Evolutionary conservation across 2,797 vertebrate genomes (phyloP).

Genomic region (Karalla daura): DNA sequence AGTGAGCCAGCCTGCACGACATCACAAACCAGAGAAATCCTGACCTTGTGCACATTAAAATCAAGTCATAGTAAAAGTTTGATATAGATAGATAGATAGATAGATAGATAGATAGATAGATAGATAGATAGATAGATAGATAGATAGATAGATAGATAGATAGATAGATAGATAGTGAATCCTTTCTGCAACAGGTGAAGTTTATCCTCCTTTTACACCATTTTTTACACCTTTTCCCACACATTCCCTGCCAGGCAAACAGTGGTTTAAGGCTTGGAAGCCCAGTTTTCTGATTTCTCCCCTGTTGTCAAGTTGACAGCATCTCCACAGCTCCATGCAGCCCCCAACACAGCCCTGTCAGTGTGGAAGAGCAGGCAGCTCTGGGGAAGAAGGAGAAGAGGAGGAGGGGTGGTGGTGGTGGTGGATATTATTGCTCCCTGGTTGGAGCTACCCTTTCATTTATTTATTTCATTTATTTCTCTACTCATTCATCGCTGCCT

Average conservation of each 20-base stretch:
- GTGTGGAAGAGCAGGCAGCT: constrained; percentile 40
- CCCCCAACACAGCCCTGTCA: constrained; percentile 31
- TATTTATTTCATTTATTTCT: not conserved
- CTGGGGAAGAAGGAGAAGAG: constrained; percentile 50
- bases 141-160: not conserved
- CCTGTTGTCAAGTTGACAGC: constrained; percentile 52
- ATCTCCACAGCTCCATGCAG: constrained; percentile 31
- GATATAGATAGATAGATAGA: not conserved
- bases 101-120: constrained; percentile 9
- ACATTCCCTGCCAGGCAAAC: too few relatives aligned
- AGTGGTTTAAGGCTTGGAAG: too few relatives aligned
- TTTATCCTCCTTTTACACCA: too few relatives aligned
- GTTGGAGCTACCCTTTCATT: constrained; percentile 22
- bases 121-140: constrained; percentile 14
- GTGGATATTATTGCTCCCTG: constrained; percentile 35
- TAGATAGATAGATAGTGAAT: constrained; percentile 1
- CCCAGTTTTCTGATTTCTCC: constrained; percentile 17
- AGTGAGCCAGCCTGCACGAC: not conserved
- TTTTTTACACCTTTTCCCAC: too few relatives aligned
- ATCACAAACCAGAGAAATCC: not conserved
- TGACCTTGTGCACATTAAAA: too few relatives aligned
- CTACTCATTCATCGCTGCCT: too few relatives aligned
- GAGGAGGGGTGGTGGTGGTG: too few relatives aligned
- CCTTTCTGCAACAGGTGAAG: constrained; percentile 27
- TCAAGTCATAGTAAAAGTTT: too few relatives aligned